Base-by-base conservation (phyloP, 1,140 invertebrate species). In the Calliphora vicina region DNA sequence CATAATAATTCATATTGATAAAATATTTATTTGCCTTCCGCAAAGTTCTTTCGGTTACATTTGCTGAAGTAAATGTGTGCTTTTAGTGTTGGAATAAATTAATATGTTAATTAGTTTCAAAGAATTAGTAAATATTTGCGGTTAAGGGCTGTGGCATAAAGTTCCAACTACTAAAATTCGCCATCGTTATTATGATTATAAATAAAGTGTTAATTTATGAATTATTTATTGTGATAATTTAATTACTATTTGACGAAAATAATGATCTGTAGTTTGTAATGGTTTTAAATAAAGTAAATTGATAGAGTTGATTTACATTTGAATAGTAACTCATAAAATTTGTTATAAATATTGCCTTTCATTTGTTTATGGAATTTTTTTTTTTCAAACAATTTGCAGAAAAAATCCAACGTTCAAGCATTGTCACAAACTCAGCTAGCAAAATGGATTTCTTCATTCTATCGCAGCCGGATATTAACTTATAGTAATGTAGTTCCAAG, bases 81-180 rank as follows among this genome's bases (percentile, higher is more conserved):
- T 50, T 12, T 50, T 20, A 20, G 17, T 61, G n/a, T 78, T 78
- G 6, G 35, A 43, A 78, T 78, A 78, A 78, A 78, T 78, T 78
- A 43, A 78, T 29, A 78, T 78, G 74, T 78, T 78, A 78, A 78
- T 78, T 78, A 43, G 74, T 78, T 78, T 78, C 72, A 73, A 73
- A 73, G 27, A 27, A 73, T 29, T 27, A 15, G 12, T 73, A 73
- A 73, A 73, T 73, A 73, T 73, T 73, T 17, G n/a, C 17, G 1
- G 2, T 25, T 1, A 12, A 71, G 61, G 20, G 26, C 26, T 67
- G 8, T 9, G 8, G n/a, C 4, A 20, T 23, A 4, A 20, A 67
- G 61, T 23, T 17, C 15, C 0, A 57, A 35, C 29, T 4, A 35
- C 29, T 35, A 35, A 35, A 35, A 35, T 4, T 35, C 29, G 8